A percentile compares a stretch with the other conserved stretches of the same genome.
These are phyloP conservation scores for Chymomyza caudatula DNA, from an alignment of 2,888 invertebrate genomes.

Conservation along the genomic window DNA sequence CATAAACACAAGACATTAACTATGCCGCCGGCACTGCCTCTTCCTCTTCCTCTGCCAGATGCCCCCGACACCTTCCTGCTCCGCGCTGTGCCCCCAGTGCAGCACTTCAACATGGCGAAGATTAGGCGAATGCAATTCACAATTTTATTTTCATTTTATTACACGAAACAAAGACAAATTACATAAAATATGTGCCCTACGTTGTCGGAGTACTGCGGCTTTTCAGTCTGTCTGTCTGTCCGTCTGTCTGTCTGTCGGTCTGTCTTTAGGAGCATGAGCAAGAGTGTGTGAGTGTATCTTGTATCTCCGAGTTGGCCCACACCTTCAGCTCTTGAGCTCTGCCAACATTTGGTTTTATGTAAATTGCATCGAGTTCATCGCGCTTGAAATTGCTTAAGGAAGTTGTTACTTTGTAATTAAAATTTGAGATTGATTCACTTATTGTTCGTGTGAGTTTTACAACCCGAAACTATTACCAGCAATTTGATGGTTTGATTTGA, in stretches of 20 bases:
- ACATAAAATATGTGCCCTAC: constrained; percentile 66
- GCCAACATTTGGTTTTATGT: constrained; percentile 55
- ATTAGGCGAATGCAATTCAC: constrained; percentile 53
- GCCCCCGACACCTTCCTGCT: constrained; percentile 13
- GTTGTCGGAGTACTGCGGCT: constrained; percentile 7
- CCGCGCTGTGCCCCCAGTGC: constrained; percentile 5
- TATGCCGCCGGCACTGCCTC: constrained; percentile 31
- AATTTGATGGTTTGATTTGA: constrained; percentile 71
- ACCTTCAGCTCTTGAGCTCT: constrained; percentile 51
- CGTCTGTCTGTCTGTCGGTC: constrained; percentile 16
- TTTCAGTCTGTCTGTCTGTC: constrained; percentile 8
- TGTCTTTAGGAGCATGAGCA: too few species aligned
- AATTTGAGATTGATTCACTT: constrained; percentile 73
- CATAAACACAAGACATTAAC: constrained; percentile 2
- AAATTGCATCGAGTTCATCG: constrained; percentile 67
- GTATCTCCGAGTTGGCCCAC: constrained; percentile 59
- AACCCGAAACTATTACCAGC: constrained; percentile 68
- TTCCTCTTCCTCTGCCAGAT: constrained; percentile 28
- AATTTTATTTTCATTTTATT: constrained; percentile 73
- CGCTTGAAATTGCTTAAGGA: constrained; percentile 71
- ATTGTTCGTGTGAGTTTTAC: constrained; percentile 74
- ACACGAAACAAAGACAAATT: constrained; percentile 74
- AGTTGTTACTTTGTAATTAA: constrained; percentile 73
- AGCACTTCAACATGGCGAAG: background rate
- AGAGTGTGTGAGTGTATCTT: constrained; percentile 35